Evolutionary conservation across 2,113 vertebrate species (phyloP).

Genomic region (Aspidoscelis tigris): DNA sequence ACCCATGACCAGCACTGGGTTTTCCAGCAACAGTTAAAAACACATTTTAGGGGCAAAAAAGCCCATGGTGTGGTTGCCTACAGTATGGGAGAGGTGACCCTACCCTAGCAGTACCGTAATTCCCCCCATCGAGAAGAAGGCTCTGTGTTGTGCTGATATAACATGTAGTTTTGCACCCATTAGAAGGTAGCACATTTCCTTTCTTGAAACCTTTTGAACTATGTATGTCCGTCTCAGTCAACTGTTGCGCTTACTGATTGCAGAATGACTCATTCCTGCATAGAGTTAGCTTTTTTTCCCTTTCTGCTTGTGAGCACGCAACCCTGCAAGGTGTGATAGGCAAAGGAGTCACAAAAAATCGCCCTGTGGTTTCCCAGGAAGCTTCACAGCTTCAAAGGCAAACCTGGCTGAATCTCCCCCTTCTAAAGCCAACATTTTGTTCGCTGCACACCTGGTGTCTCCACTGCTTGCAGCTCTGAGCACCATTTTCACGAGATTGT

Average conservation of each 20-base stretch:
- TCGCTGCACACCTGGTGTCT: constrained; percentile 19
- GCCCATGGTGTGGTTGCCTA: no score
- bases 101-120: no score
- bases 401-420: neutral
- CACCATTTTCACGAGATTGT: neutral
- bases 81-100: no score
- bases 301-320: neutral
- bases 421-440: neutral
- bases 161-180: no score
- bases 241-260: neutral
- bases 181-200: no score
- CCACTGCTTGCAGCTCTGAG: neutral
- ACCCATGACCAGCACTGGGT: no score
- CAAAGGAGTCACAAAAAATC: no score
- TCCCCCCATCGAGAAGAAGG: no score
- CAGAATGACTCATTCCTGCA: neutral
- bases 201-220: neutral
- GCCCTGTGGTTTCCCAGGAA: neutral
- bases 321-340: neutral
- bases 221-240: neutral
- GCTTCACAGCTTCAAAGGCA: neutral
- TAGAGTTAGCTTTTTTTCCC: neutral
- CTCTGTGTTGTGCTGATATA: no score
- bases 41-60: no score
- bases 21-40: no score